These are phyloP conservation scores for Saccostrea echinata DNA, from an alignment of 1,140 invertebrate species.

Conservation along the genomic window DNA sequence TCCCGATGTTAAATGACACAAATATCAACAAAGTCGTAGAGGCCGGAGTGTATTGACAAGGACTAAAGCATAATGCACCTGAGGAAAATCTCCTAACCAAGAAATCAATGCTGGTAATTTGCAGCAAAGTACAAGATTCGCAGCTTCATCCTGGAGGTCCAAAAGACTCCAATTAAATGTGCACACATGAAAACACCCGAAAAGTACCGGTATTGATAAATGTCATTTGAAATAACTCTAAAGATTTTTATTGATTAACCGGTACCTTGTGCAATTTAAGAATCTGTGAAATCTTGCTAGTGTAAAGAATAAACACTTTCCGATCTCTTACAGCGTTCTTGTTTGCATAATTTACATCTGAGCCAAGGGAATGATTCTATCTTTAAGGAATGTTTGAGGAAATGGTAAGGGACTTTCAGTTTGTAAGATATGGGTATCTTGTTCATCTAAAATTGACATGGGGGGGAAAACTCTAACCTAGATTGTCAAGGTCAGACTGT, in stretches of 20 bases:
- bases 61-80: slow-evolving; percentile 3
- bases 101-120: slow-evolving; percentile 2
- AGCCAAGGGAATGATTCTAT: not conserved
- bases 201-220: slow-evolving; percentile 7
- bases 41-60: not conserved
- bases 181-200: not conserved
- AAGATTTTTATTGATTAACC: not conserved
- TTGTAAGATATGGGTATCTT: not conserved
- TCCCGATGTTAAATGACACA: not conserved
- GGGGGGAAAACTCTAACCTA: not conserved
- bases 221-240: not conserved
- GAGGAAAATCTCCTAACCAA: not conserved
- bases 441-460: not conserved
- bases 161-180: slow-evolving; percentile 18
- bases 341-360: not conserved
- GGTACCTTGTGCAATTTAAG: slow-evolving; percentile 16
- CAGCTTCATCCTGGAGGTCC: not conserved
- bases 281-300: slow-evolving; percentile 5
- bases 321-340: not conserved
- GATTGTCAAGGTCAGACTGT: slow-evolving; percentile 30
- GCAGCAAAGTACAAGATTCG: not conserved
- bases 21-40: not conserved
- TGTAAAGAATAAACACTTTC: not conserved
- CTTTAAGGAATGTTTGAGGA: not conserved
- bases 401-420: slow-evolving; percentile 12